These are phyloP conservation scores for Ceratosolen solmsi DNA, from an alignment of 1,140 invertebrate genomes.

Conservation along the genomic window DNA sequence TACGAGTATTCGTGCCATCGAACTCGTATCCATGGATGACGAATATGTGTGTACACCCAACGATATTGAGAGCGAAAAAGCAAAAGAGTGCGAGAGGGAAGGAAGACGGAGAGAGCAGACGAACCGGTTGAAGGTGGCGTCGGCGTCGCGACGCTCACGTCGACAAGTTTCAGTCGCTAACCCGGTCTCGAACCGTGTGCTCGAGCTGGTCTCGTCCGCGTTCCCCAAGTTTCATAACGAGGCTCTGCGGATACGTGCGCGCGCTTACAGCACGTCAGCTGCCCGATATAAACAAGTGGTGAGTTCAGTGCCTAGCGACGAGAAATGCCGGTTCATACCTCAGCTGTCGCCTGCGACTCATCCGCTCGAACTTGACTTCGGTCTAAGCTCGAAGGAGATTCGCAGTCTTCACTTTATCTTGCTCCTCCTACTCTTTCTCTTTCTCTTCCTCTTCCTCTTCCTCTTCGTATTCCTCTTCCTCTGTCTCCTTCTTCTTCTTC, in stretches of 20 bases:
- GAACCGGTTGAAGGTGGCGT: conserved; percentile 67
- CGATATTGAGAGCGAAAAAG: conserved; percentile 43
- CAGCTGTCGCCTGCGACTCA: too few relatives aligned
- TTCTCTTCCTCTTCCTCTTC: neutral
- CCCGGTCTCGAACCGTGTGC: conserved; percentile 65
- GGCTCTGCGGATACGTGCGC: neutral
- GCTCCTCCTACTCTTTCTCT: too few relatives aligned
- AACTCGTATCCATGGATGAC: neutral
- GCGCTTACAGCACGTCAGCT: neutral
- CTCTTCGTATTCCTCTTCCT: neutral
- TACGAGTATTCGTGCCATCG: neutral
- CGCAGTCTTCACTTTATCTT: too few relatives aligned
- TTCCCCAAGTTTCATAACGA: neutral
- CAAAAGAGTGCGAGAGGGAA: conserved; percentile 46
- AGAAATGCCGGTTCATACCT: neutral
- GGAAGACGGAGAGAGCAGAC: neutral
- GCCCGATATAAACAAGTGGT: neutral
- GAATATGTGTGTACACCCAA: neutral
- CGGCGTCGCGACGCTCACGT: conserved; percentile 70
- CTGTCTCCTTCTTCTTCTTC: neutral
- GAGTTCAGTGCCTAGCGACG: neutral
- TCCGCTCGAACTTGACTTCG: too few relatives aligned
- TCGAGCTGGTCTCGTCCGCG: too few relatives aligned
- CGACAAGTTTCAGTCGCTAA: conserved; percentile 67
- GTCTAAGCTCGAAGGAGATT: too few relatives aligned